Conservation (phyloP, 2,888 invertebrate genomes). For the Augochlorella aurata region DNA sequence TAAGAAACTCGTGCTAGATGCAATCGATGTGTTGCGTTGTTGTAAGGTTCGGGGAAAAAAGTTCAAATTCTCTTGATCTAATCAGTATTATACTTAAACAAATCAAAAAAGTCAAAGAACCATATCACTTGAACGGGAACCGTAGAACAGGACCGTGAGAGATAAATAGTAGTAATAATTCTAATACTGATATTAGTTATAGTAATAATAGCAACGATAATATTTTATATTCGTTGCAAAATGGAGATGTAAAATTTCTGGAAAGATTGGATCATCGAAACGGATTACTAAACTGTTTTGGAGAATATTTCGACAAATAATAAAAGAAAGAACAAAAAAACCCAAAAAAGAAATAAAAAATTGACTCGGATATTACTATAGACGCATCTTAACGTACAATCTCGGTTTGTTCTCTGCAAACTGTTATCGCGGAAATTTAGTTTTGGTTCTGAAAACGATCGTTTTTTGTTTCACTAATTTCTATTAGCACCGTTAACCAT, state of each 20-base stretch:
- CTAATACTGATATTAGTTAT: slow-evolving; percentile 57
- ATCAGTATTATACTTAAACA: slow-evolving; percentile 75
- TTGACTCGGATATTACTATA: slow-evolving; percentile 12
- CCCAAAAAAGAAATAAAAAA: not conserved
- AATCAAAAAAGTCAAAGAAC: slow-evolving; percentile 71
- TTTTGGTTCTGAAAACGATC: slow-evolving; percentile 25
- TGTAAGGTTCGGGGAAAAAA: slow-evolving; percentile 53
- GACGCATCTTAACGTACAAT: slow-evolving; percentile 17
- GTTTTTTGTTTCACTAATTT: slow-evolving; percentile 26
- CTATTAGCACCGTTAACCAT: slow-evolving; percentile 14
- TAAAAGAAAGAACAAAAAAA: not conserved
- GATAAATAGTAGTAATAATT: slow-evolving; percentile 63
- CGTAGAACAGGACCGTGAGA: slow-evolving; percentile 56
- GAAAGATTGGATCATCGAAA: slow-evolving; percentile 41
- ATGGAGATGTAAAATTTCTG: slow-evolving; percentile 59
- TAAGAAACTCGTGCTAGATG: slow-evolving; percentile 21
- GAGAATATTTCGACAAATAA: not conserved
- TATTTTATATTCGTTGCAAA: slow-evolving; percentile 37
- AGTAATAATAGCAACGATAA: slow-evolving; percentile 39
- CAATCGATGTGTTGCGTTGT: slow-evolving; percentile 33
- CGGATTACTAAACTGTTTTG: not conserved
- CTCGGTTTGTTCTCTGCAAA: slow-evolving; percentile 20
- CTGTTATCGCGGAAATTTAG: slow-evolving; percentile 18
- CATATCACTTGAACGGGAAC: slow-evolving; percentile 72
- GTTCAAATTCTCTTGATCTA: slow-evolving; percentile 73